Conservation (phyloP, 2,113 vertebrate species). For the Calidris pygmaea region DNA sequence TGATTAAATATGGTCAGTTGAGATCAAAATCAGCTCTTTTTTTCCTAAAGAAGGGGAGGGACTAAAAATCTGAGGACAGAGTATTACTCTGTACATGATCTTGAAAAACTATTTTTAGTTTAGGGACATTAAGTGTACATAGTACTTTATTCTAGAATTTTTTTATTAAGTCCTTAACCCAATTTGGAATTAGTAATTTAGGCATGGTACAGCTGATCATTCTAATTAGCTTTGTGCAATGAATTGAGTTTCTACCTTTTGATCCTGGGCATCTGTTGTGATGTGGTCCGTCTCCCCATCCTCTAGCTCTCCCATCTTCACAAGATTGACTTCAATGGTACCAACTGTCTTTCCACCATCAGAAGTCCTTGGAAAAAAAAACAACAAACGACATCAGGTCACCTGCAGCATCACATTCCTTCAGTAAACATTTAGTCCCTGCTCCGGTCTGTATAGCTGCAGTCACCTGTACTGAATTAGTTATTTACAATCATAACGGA, state of each 20-base stretch:
- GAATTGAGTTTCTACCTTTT: conserved; percentile 77
- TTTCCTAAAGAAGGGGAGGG: background rate
- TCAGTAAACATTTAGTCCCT: background rate
- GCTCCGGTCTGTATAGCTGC: background rate
- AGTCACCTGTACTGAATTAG: background rate
- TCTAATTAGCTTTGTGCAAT: conserved; percentile 41
- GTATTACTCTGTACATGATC: background rate
- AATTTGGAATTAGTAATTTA: conserved; percentile 17
- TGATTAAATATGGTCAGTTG: background rate
- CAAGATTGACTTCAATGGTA: conserved; percentile 87
- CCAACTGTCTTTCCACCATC: conserved; percentile 91
- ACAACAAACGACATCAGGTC: background rate
- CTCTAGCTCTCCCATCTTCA: conserved; percentile 95
- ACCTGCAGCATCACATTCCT: background rate
- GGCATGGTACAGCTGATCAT: conserved; percentile 23
- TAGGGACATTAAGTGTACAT: background rate
- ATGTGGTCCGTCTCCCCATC: conserved; percentile 86
- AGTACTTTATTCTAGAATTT: conserved; percentile 11
- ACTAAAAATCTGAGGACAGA: background rate
- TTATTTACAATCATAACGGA: background rate
- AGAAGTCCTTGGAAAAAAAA: conserved; percentile 77
- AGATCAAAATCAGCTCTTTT: background rate
- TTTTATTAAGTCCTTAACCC: conserved; percentile 61
- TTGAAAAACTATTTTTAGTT: background rate
- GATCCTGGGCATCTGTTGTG: conserved; percentile 79